Evolutionary conservation across 2,113 vertebrate genomes (phyloP).

Genomic region (Mobula hypostoma): DNA sequence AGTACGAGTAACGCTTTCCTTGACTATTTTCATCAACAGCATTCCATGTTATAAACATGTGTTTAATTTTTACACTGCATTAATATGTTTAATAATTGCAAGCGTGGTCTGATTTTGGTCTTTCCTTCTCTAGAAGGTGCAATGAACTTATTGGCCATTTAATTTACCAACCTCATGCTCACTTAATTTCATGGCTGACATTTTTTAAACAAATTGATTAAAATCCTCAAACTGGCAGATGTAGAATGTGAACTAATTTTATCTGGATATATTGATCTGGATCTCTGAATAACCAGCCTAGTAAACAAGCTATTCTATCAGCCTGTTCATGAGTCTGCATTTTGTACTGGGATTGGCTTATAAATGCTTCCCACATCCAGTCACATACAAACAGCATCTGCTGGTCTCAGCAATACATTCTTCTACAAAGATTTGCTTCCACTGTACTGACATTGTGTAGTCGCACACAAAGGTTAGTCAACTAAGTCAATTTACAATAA

Average conservation of each 20-base stretch:
- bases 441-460: background rate
- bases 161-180: background rate
- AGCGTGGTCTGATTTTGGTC: background rate
- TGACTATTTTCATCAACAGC: too few relatives aligned
- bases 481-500: background rate
- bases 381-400: background rate
- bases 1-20: too few relatives aligned
- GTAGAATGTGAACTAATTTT: background rate
- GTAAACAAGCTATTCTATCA: background rate
- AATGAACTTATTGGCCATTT: too few relatives aligned
- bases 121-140: too few relatives aligned
- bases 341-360: background rate
- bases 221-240: background rate
- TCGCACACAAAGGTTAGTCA: background rate
- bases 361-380: background rate
- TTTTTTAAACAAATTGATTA: background rate
- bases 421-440: background rate
- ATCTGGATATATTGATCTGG: too few relatives aligned
- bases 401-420: background rate
- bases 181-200: background rate
- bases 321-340: background rate
- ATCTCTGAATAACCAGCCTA: background rate
- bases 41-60: background rate
- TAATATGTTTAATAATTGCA: background rate
- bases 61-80: background rate